A percentile compares a stretch with the other conserved stretches of the same genome.
phyloP scores from a whole-genome alignment of 2,797 vertebrate genomes.

The Botia kubotai region DNA sequence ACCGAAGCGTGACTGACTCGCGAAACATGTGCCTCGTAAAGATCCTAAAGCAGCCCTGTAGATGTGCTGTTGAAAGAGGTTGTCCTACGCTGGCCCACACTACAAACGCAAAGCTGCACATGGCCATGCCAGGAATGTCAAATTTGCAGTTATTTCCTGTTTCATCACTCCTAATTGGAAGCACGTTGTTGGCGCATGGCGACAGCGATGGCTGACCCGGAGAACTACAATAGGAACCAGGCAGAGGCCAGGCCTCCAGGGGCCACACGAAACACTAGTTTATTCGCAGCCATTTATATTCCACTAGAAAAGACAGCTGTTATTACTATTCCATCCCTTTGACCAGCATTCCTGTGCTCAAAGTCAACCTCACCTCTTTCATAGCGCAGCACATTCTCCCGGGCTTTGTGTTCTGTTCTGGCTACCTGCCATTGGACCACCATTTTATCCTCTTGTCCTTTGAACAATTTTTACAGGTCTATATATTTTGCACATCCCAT shows the following conservation, averaged over 20 bases:
- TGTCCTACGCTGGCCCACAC: constrained; percentile 32
- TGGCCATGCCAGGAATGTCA: constrained; percentile 72
- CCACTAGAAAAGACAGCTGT: constrained; percentile 81
- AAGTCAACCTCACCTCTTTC: constrained; percentile 67
- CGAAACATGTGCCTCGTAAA: constrained; percentile 18
- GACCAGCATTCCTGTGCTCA: constrained; percentile 69
- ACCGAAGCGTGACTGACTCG: background rate
- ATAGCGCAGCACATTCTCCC: constrained; percentile 56
- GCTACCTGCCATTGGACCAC: constrained; percentile 30
- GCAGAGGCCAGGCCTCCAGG: constrained; percentile 68
- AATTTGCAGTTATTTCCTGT: constrained; percentile 80
- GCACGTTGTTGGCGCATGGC: constrained; percentile 72
- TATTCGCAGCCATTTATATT: constrained; percentile 78
- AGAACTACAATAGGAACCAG: constrained; percentile 70
- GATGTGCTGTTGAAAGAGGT: constrained; percentile 17
- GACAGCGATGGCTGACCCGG: constrained; percentile 67
- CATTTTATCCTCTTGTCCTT: constrained; percentile 9
- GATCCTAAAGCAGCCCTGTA: background rate
- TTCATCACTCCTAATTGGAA: constrained; percentile 83
- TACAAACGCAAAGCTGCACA: constrained; percentile 59
- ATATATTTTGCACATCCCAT: constrained; percentile 3
- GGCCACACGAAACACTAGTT: constrained; percentile 75
- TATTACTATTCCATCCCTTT: constrained; percentile 74
- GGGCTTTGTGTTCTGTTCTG: constrained; percentile 55
- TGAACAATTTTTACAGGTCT: constrained; percentile 34